Evolutionary conservation across 2,888 invertebrate genomes (phyloP), one percentile per base, ranked within the genome.

Genomic region (Parnassius mnemosyne): DNA sequence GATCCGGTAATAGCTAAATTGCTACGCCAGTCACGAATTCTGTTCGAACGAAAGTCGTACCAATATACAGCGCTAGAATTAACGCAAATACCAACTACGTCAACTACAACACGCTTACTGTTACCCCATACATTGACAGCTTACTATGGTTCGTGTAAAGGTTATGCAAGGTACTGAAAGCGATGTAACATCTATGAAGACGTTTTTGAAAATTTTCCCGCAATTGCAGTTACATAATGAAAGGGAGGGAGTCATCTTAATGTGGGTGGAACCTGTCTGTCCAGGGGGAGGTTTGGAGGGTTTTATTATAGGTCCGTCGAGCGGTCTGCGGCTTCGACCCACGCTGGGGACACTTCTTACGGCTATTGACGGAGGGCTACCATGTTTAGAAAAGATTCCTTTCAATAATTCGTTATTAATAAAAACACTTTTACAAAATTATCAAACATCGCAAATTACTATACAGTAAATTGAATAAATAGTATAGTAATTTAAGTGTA

Each of bases 291-390:
- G 69, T 66, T 69, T 75, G 78, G 83, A 78, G 82, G 86, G 84
- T 84, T 87, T 84, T 85, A 87, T 85, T 85, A 84, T 82, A 81
- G 85, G 84, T 72, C 79, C 76, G 75, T 68, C 69, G 73, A 74
- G 75, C 76, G 84, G 80, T 77, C 74, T 81, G 86, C 71, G 86
- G 84, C 78, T 67, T 69, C 77, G 68, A 71, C 79, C 79, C 72
- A 69, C 77, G 73, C 71, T 68, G 76, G 80, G 81, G 81, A 72
- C 76, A 77, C 87, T 89, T 90, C 89, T 89, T 89, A 87, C 78
- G 69, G 74, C 79, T 69, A 79, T 79, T 78, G 78, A 77, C 68
- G 71, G 68, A 84, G 89, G 87, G 85, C 68, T 85, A 86, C 77
- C 83, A 82, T 77, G 76, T 80, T 75, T 69, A 63, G 58, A 9